A percentile compares a stretch with the other conserved stretches of the same genome.
Evolutionary conservation across 2,797 vertebrate species (phyloP).

Genomic region (Sarcoramphus papa): DNA sequence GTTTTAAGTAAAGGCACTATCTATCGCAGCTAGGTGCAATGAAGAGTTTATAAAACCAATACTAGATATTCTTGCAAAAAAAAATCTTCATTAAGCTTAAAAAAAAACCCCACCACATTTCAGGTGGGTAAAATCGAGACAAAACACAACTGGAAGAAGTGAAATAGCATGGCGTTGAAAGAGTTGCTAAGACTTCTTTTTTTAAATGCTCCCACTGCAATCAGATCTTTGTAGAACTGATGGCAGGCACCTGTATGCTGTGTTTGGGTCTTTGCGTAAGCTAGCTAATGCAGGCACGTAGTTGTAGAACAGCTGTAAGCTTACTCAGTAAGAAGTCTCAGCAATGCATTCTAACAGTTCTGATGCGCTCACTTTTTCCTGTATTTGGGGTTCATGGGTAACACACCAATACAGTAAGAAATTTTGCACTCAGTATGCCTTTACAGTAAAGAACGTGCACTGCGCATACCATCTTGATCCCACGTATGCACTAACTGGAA

Average conservation of each 20-base stretch:
- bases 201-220: neutral
- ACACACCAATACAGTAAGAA: neutral
- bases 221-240: neutral
- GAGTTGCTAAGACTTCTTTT: neutral
- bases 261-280: neutral
- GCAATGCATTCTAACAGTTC: neutral
- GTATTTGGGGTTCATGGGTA: neutral
- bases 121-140: neutral
- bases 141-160: neutral
- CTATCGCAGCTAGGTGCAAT: neutral
- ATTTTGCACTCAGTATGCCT: neutral
- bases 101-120: neutral
- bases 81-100: neutral
- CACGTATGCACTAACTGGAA: neutral
- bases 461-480: neutral
- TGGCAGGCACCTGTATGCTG: neutral
- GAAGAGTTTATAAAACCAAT: neutral
- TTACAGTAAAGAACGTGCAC: neutral
- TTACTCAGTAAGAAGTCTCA: neutral
- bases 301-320: neutral
- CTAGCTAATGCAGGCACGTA: neutral
- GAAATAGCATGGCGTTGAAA: accelerated
- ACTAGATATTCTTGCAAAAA: neutral
- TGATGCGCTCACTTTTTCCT: no score
- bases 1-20: constrained; percentile 41